Base-by-base conservation (phyloP, 2,888 invertebrate genomes). In the Archaeoteleia sp. region DNA sequence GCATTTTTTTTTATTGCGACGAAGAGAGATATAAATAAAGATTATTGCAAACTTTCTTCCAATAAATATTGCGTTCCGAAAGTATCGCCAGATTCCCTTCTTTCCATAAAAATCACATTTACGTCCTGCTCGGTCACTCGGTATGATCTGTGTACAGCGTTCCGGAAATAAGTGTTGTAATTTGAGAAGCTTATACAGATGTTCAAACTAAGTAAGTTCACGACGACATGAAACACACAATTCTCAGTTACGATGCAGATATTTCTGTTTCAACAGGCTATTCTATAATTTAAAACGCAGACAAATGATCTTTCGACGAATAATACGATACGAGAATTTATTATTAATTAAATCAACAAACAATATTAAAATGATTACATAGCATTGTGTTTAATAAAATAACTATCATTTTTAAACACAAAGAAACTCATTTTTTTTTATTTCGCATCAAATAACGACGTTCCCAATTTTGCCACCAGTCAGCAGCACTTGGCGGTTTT, bases 131-230 rank as follows among this genome's bases (percentile, higher is more conserved):
- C 32, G 35, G 61, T 65, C 65, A 57, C 63, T 51, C 53, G 15
- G 65, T 61, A 65, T 48, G 67, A 67, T 65, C 51, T 45, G 63
- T 69, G 34, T 32, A 51, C 57, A 15, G 39, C 53, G 65, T 62
- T 70, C 70, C 66, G 70, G 66, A 70, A 70, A 70, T 66, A 70
- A 62, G 70, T 70, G 66, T 70, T 32, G 66, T 62, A 70, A 70
- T 70, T 66, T 62, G 70, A 70, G 70, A 54, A 66, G 70, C 70
- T 70, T 62, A 46, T 70, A 70, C 70, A 70, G 70, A 70, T 70
- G 70, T 70, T 70, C 66, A 70, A 70, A 60, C 70, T 17, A 34
- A 61, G 65, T 49, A 58, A 54, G 39, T 54, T 54, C 70, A 61
- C 53, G 15, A 39, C 53, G 35, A 53, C 43, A 27, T 37, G 51